Conservation (phyloP, 53 echinoderm and acorn worm genomes). For the Holothuria scabra region DNA sequence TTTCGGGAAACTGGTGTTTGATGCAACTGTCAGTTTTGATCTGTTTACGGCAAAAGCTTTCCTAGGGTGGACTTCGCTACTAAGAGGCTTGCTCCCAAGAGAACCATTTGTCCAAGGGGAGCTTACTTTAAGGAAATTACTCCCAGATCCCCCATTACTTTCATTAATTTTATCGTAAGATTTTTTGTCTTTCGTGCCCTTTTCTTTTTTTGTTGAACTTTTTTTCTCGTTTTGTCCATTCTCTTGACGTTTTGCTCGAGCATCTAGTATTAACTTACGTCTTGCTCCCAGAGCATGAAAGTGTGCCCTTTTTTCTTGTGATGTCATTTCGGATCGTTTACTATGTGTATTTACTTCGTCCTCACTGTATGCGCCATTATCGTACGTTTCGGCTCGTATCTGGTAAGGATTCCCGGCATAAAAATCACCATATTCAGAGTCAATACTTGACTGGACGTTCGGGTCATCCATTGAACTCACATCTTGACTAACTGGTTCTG, state of each 20-base stretch:
- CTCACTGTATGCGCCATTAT: slow-evolving; percentile 67
- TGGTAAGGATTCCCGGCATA: slow-evolving; percentile 5
- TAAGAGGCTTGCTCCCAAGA: neutral
- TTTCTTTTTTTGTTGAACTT: neutral
- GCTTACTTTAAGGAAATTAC: slow-evolving; percentile 15
- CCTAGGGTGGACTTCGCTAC: neutral
- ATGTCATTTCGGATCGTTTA: slow-evolving; percentile 62
- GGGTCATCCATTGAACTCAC: slow-evolving; percentile 21
- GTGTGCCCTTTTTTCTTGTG: slow-evolving; percentile 78
- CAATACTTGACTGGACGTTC: too few relatives aligned
- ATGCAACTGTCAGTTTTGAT: neutral
- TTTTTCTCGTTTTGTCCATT: neutral
- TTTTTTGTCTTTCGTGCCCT: neutral
- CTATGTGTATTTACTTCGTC: slow-evolving; percentile 25
- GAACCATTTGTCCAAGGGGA: slow-evolving; percentile 8
- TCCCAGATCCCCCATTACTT: neutral
- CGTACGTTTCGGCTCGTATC: slow-evolving; percentile 53
- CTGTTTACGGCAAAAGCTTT: slow-evolving; percentile 17
- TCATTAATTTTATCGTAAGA: neutral
- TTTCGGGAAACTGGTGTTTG: neutral
- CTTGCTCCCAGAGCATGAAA: slow-evolving; percentile 73
- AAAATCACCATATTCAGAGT: neutral
- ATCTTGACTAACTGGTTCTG: slow-evolving; percentile 48
- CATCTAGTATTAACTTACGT: slow-evolving; percentile 43
- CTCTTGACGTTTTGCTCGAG: slow-evolving; percentile 16